Evolutionary conservation across 2,113 vertebrate species (phyloP), one percentile per base, ranked within the genome.

Genomic region (Lepidothrix coronata): DNA sequence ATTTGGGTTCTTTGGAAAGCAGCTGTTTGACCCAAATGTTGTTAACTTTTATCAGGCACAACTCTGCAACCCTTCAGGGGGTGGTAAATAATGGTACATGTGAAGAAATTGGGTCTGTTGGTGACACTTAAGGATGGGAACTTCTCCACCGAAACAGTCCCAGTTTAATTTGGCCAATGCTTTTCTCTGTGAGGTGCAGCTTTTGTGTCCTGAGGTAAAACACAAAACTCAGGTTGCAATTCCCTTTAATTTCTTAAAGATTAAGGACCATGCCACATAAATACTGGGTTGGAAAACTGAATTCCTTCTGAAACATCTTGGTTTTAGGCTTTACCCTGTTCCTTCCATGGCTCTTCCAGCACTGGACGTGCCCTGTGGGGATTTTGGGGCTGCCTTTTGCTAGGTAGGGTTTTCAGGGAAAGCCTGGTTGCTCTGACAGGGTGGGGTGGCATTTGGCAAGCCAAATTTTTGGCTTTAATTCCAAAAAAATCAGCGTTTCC

Each of bases 11-110:
- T 82, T 51, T 5, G 11, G 65, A 20, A 57, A 33, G 25, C 18
- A 33, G 25, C 18, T 0, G 0, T 37, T 24, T 11, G 27, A 25
- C n/a, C 19, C 41, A 16, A 72, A 13, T 13, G 2, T 19, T 22
- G 21, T 20, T 37, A 27, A 48, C 13, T 59, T 31, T 75, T 39
- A 39, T 46, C 35, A 35, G 46, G 5, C 2, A 1, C 31, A n/a
- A 31, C 39, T 35, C 43, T 68, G 43, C 43, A 46, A 13, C 23
- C 18, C 72, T 68, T 58, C 62, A n/a, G 44, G 37, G 11, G 12
- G 58, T 67, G 61, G 22, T 59, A 13, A 41, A 41, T 51, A 23
- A 37, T 3, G 13, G 61, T 41, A 33, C 52, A 52, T 21, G 14
- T 4, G 17, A 51, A 46, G 71, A 39, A 52, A 23, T 18, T 24